phyloP scores from a whole-genome alignment of 2,797 vertebrate genomes.

The Nothura maculosa region DNA sequence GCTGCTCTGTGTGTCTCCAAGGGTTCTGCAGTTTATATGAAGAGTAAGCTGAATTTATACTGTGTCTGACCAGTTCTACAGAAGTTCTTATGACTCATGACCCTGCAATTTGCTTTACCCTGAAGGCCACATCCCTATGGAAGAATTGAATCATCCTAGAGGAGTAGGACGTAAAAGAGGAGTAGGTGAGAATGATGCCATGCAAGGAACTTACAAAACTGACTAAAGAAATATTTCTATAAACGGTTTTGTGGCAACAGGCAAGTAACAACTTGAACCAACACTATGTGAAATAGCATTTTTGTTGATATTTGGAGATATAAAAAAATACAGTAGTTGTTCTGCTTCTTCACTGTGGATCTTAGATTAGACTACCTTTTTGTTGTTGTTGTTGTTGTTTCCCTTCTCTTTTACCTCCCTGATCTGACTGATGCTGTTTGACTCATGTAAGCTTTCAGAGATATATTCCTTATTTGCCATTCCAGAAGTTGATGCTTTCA shows the following conservation, averaged over 20 bases:
- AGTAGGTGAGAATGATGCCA: slow-evolving; percentile 13
- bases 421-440: background rate
- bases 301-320: background rate
- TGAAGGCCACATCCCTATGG: slow-evolving; percentile 38
- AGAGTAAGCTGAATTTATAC: slow-evolving; percentile 67
- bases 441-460: background rate
- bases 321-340: background rate
- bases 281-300: background rate
- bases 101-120: slow-evolving; percentile 22
- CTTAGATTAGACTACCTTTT: background rate
- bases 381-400: background rate
- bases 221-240: background rate
- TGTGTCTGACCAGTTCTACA: slow-evolving; percentile 38
- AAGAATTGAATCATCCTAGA: slow-evolving; percentile 56
- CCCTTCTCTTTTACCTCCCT: background rate
- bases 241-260: slow-evolving; percentile 36
- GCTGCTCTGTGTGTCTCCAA: slow-evolving; percentile 5
- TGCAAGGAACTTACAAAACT: slow-evolving; percentile 17
- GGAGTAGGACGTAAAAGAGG: slow-evolving; percentile 28
- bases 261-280: slow-evolving; percentile 30
- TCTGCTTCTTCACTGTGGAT: background rate
- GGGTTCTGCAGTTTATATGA: slow-evolving; percentile 16
- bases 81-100: slow-evolving; percentile 56
- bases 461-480: background rate
- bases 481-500: background rate